A percentile compares a stretch with the other conserved stretches of the same genome.
Evolutionary conservation across 2,113 vertebrate species (phyloP).

Genomic region (Amazona vittata): DNA sequence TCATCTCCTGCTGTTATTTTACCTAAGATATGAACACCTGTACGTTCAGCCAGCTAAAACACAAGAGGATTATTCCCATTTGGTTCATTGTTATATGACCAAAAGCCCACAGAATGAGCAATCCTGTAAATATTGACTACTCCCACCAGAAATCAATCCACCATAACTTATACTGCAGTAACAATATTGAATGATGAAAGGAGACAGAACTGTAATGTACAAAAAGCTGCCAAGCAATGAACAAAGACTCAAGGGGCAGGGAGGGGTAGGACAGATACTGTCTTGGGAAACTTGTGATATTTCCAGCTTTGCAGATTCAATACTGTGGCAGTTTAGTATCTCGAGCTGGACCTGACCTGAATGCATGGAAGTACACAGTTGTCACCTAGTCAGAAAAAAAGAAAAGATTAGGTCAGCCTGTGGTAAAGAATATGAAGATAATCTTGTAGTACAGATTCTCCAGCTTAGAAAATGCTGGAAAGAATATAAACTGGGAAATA

Average conservation of each 20-base stretch:
- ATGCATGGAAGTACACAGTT: neutral
- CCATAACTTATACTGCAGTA: neutral
- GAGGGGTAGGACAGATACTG: neutral
- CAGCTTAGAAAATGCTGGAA: neutral
- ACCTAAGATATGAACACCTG: neutral
- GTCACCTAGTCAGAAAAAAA: neutral
- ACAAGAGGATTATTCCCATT: neutral
- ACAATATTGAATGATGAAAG: neutral
- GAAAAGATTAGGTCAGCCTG: neutral
- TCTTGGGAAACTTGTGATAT: neutral
- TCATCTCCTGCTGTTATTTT: neutral
- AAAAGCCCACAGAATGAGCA: neutral
- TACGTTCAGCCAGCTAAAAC: neutral
- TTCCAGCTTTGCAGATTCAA: neutral
- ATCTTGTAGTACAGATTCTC: neutral
- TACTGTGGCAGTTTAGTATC: neutral
- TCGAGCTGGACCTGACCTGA: neutral
- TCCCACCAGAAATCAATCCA: neutral
- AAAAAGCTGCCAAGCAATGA: constrained; percentile 22
- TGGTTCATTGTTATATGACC: neutral
- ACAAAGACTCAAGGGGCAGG: neutral
- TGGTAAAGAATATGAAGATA: neutral
- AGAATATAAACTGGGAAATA: neutral
- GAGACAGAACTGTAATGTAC: neutral
- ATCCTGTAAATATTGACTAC: constrained; percentile 26